These are phyloP conservation scores for Leguminivora glycinivorella DNA, from an alignment of 1,140 invertebrate species.

Conservation along the genomic window DNA sequence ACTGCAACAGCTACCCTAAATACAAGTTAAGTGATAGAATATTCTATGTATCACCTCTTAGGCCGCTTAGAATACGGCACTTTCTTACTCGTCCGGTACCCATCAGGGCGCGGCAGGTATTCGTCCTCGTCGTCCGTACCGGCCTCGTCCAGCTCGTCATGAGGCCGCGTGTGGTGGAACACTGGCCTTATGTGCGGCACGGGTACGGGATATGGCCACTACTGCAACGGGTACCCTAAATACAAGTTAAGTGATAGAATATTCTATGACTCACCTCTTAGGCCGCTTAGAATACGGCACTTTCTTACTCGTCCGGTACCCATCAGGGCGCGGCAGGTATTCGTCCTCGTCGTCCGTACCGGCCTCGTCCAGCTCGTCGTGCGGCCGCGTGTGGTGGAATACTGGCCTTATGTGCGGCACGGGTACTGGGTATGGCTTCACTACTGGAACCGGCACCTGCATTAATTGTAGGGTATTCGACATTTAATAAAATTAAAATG, in stretches of 20 bases:
- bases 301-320: slow-evolving; percentile 38
- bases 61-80: slow-evolving; percentile 50
- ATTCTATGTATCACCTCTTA: slow-evolving; percentile 47
- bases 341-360: slow-evolving; percentile 52
- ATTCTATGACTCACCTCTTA: slow-evolving; percentile 47
- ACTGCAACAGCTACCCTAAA: slow-evolving; percentile 82
- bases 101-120: slow-evolving; percentile 54
- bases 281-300: slow-evolving; percentile 50
- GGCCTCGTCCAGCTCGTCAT: slow-evolving; percentile 52
- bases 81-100: slow-evolving; percentile 38
- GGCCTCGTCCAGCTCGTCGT: slow-evolving; percentile 52
- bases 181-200: slow-evolving; percentile 83
- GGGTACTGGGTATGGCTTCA: slow-evolving; percentile 83
- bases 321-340: slow-evolving; percentile 54
- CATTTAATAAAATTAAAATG: too few relatives aligned
- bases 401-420: slow-evolving; percentile 83
- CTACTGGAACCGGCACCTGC: slow-evolving; percentile 80
- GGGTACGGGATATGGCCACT: slow-evolving; percentile 83
- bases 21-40: neutral
- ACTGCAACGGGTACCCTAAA: too few relatives aligned
- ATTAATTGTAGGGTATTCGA: neutral
- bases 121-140: slow-evolving; percentile 52
- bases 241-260: neutral
- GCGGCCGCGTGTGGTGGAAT: slow-evolving; percentile 66
- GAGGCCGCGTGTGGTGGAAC: slow-evolving; percentile 66